Evolutionary conservation across 2,888 invertebrate genomes (phyloP).

Genomic region (Leucophora obtusa): DNA sequence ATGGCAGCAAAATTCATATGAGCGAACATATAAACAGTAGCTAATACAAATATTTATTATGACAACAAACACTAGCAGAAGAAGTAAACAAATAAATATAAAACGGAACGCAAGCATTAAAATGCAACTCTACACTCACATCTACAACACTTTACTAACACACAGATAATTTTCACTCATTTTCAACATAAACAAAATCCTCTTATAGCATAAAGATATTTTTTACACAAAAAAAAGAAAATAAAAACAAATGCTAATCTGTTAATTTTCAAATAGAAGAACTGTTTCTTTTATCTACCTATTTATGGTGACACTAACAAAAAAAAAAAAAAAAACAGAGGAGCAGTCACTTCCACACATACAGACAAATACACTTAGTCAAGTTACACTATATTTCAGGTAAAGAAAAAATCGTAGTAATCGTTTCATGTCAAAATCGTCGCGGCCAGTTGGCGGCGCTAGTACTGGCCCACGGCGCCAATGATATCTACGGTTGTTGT

Average conservation of each 20-base stretch:
- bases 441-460: constrained; percentile 76
- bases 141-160: not conserved
- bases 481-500: constrained; percentile 73
- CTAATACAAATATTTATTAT: constrained; percentile 40
- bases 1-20: not conserved
- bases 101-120: not conserved
- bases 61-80: constrained; percentile 37
- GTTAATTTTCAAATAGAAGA: constrained; percentile 17
- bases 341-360: constrained; percentile 14
- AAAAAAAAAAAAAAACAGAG: constrained; percentile 10
- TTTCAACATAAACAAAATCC: constrained; percentile 12
- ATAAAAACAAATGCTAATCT: constrained; percentile 51
- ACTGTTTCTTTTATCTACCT: constrained; percentile 6
- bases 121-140: not conserved
- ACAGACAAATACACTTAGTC: not conserved
- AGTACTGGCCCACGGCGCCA: constrained; percentile 73
- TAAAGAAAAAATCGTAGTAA: constrained; percentile 30
- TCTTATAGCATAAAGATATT: constrained; percentile 30
- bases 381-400: not conserved
- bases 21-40: constrained; percentile 32
- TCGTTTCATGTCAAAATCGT: constrained; percentile 73
- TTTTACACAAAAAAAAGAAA: constrained; percentile 8
- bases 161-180: not conserved
- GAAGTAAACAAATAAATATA: not conserved
- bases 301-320: constrained; percentile 34